These are phyloP conservation scores for Serinus canaria DNA, from an alignment of 2,113 vertebrate genomes.

Conservation along the genomic window DNA sequence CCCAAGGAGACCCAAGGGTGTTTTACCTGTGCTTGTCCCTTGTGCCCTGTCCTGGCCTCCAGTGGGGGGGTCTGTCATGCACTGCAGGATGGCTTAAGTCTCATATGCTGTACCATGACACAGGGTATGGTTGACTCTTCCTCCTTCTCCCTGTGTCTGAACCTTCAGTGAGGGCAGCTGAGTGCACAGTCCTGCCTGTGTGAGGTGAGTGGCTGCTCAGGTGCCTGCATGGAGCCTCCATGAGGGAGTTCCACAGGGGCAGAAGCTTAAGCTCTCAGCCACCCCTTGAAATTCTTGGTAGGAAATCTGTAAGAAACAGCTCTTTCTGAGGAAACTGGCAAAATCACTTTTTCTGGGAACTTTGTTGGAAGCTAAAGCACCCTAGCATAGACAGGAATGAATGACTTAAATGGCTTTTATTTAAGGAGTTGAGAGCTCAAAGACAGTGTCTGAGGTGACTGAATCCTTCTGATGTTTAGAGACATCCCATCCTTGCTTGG, in stretches of 20 bases:
- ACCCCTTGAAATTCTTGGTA: neutral
- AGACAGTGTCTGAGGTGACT: neutral
- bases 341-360: neutral
- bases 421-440: neutral
- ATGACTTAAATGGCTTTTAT: neutral
- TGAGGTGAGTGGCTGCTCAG: neutral
- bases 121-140: neutral
- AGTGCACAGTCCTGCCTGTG: neutral
- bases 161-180: neutral
- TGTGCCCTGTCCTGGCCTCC: neutral
- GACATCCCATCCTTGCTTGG: neutral
- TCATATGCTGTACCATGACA: neutral
- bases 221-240: neutral
- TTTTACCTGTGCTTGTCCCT: neutral
- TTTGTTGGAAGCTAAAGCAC: neutral
- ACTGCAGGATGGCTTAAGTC: neutral
- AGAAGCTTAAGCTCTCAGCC: neutral
- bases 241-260: neutral
- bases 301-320: neutral
- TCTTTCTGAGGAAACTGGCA: neutral
- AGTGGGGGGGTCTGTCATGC: neutral
- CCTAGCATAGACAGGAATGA: neutral
- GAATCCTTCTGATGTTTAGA: neutral
- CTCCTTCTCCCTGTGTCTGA: neutral
- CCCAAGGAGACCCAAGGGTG: neutral